Evolutionary conservation across 2,797 vertebrate genomes (phyloP), one percentile per base, ranked within the genome.

Genomic region (Hypotaenidia philippensis): DNA sequence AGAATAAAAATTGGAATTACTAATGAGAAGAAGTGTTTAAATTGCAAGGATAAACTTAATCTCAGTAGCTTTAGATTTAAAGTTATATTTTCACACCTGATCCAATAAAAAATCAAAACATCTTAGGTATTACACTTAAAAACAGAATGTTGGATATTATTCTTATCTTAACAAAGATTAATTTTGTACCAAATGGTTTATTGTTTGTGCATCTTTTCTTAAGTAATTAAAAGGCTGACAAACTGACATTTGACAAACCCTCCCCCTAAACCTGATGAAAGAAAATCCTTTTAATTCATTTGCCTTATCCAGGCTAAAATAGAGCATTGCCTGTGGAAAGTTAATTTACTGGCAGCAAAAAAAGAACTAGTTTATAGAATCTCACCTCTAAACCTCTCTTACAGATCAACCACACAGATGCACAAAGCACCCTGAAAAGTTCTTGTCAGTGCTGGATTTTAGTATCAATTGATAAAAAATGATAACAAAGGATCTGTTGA

Each of bases 361-460:
- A 68, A 40, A 27, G 3, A 45, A 6, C 31, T 55, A 11, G 17
- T 85, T 87, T 55, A 68, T 83, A 71, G 36, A 56, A 22, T 72
- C 29, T 93, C 34, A 29, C 41, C 26, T 94, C 45, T 81, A 78
- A 86, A 82, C 31, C 56, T 81, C 4, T 1, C 56, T 65, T 74
- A 27, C 11, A 72, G 36, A 72, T 86, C 69, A 65, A 19, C n/a
- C 40, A 38, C 20, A n/a, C 7, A 63, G 76, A 25, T 18, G 32
- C 11, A 53, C 13, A 75, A 85, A 89, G n/a, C 32, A 31, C 23
- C 19, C 6, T 57, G 75, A 77, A 55, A 71, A 74, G 60, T 77
- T 94, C 53, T 80, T 91, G 49, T 78, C 84, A 81, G 20, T 52
- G 65, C 38, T 87, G 41, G 27, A 26, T 91, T 96, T 83, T 55